These are phyloP conservation scores for Tromatobia lineatoria DNA, from an alignment of 2,888 invertebrate species.

Conservation along the genomic window DNA sequence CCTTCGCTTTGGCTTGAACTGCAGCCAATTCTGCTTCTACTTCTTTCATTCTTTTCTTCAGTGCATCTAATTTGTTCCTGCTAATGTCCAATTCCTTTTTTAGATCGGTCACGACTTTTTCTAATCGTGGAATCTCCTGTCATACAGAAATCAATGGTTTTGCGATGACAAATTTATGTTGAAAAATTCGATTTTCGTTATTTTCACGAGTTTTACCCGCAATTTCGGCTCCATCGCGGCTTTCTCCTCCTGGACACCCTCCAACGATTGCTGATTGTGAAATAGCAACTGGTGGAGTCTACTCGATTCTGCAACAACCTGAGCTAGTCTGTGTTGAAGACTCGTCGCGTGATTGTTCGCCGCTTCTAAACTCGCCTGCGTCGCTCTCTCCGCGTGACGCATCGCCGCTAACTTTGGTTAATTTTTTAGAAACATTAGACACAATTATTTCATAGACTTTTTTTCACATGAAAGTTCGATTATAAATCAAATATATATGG, in stretches of 20 bases:
- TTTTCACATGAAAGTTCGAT: not conserved
- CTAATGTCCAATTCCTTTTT: slow-evolving; percentile 74
- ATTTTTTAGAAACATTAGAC: slow-evolving; percentile 26
- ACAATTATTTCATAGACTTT: slow-evolving; percentile 3
- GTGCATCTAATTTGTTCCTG: slow-evolving; percentile 71
- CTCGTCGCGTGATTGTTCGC: slow-evolving; percentile 86
- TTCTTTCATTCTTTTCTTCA: slow-evolving; percentile 73
- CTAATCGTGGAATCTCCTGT: slow-evolving; percentile 79
- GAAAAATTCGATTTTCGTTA: slow-evolving; percentile 36
- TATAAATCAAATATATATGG: too few species aligned
- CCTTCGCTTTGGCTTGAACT: slow-evolving; percentile 66
- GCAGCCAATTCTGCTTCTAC: slow-evolving; percentile 48
- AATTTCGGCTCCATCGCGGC: slow-evolving; percentile 75
- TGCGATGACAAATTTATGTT: not conserved
- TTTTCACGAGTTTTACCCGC: slow-evolving; percentile 76
- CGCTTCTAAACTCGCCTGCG: slow-evolving; percentile 86
- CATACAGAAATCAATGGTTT: not conserved
- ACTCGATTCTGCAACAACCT: slow-evolving; percentile 86
- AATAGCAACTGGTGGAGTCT: slow-evolving; percentile 86
- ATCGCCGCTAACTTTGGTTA: slow-evolving; percentile 85
- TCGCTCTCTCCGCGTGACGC: slow-evolving; percentile 86
- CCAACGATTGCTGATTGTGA: slow-evolving; percentile 86
- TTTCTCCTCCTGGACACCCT: slow-evolving; percentile 84
- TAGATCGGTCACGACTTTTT: slow-evolving; percentile 77
- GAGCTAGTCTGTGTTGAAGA: slow-evolving; percentile 86